These are phyloP conservation scores for Timema podura DNA, from an alignment of 2,888 invertebrate species.

Conservation along the genomic window DNA sequence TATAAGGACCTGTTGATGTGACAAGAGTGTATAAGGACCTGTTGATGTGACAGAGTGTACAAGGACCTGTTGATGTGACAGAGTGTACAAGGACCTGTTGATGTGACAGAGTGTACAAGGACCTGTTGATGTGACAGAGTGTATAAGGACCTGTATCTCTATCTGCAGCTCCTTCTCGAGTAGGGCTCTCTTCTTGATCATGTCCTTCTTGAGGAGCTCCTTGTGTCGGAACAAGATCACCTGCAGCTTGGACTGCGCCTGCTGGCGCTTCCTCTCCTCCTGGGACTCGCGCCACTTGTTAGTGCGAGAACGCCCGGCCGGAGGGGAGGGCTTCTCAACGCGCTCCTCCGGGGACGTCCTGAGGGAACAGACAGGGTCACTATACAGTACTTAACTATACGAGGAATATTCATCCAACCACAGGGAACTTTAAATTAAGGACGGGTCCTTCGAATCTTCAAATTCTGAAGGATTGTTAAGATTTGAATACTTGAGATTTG, in stretches of 20 bases:
- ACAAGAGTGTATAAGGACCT: no score
- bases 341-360: slow-evolving; percentile 17
- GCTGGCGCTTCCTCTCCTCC: slow-evolving; percentile 53
- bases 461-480: no score
- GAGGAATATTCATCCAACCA: no score
- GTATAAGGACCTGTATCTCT: slow-evolving; percentile 69
- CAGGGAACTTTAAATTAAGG: no score
- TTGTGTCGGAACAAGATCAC: slow-evolving; percentile 81
- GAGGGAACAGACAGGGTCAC: not conserved
- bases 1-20: no score
- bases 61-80: no score
- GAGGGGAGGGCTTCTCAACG: slow-evolving; percentile 19
- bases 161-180: slow-evolving; percentile 85
- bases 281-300: slow-evolving; percentile 45
- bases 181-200: slow-evolving; percentile 81
- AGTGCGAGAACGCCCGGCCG: slow-evolving; percentile 37
- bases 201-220: slow-evolving; percentile 88
- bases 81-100: no score
- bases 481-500: no score
- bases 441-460: not conserved
- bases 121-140: no score
- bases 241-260: slow-evolving; percentile 57
- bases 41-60: no score
- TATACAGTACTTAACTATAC: no score
- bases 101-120: no score